Percentiles rank a stretch among this genome's conserved stretches.
These are phyloP conservation scores for Philopedon plagiatum DNA, from an alignment of 2,888 invertebrate species.

Conservation along the genomic window DNA sequence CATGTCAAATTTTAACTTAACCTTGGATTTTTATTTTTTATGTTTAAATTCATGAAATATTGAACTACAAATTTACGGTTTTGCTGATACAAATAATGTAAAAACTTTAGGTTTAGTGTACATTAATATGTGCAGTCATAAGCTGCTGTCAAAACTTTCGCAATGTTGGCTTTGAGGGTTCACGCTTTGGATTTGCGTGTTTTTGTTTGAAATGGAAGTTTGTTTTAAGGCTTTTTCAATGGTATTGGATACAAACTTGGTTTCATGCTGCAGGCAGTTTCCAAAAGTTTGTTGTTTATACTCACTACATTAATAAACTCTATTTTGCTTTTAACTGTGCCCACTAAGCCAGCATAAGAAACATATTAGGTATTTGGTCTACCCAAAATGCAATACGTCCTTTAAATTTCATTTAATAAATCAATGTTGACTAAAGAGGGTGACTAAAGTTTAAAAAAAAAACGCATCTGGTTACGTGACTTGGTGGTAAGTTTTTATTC, in stretches of 20 bases:
- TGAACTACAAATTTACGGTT: not conserved
- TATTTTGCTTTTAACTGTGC: not conserved
- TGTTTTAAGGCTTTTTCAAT: constrained; percentile 14
- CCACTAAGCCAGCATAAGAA: not conserved
- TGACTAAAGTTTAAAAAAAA: too few relatives aligned
- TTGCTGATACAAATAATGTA: not conserved
- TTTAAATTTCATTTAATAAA: too few relatives aligned
- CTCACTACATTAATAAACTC: not conserved
- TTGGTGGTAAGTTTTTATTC: too few relatives aligned
- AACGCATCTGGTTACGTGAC: too few relatives aligned
- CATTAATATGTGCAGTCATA: constrained; percentile 24
- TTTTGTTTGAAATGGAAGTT: constrained; percentile 5
- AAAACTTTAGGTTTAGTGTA: not conserved
- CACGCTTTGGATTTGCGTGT: constrained; percentile 24
- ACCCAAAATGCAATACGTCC: too few relatives aligned
- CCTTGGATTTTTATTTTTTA: too few relatives aligned
- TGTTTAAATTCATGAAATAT: too few relatives aligned
- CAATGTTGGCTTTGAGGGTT: constrained; percentile 27
- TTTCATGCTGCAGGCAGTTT: not conserved
- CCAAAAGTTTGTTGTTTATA: constrained; percentile 1
- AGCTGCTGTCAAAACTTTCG: constrained; percentile 27
- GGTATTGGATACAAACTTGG: constrained; percentile 9
- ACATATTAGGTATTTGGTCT: not conserved
- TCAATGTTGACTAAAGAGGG: too few relatives aligned
- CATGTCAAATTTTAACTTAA: too few relatives aligned